phyloP scores from a whole-genome alignment of 2,797 vertebrate genomes.

The Myripristis murdjan region DNA sequence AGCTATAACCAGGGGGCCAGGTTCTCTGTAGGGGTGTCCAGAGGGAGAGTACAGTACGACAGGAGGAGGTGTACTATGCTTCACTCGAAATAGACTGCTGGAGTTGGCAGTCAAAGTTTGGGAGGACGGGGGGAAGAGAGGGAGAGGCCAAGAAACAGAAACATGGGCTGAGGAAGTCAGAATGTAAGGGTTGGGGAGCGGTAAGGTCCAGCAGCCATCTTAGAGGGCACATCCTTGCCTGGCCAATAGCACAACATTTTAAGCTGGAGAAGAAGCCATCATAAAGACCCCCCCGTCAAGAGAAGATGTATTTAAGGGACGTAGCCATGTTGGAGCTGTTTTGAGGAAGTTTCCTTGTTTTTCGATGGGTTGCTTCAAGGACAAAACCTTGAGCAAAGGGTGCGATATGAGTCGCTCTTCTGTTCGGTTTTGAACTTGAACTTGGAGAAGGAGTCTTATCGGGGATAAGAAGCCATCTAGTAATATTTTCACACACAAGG shows the following conservation, averaged over 20 bases:
- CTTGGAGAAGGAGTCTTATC: background rate
- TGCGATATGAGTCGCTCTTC: background rate
- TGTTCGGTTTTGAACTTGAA: background rate
- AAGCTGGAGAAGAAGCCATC: conserved; percentile 19
- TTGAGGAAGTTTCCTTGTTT: conserved; percentile 3
- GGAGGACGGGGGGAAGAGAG: conserved; percentile 41
- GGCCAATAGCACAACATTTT: background rate
- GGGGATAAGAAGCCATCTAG: background rate
- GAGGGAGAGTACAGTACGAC: conserved; percentile 51
- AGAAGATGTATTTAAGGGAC: background rate
- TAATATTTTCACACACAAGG: conserved; percentile 6
- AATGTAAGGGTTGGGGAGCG: background rate
- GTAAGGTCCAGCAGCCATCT: conserved; percentile 34
- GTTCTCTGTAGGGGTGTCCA: conserved; percentile 58
- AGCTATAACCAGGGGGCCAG: conserved; percentile 40
- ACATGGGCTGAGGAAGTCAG: conserved; percentile 55
- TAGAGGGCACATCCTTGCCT: background rate
- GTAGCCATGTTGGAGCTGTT: background rate
- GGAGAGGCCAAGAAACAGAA: conserved; percentile 42
- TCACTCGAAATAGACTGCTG: conserved; percentile 71
- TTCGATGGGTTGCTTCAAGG: background rate
- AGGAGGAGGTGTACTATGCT: conserved; percentile 55
- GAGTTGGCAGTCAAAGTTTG: conserved; percentile 46
- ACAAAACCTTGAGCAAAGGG: background rate
- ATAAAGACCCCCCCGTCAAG: background rate